Conservation (phyloP, 2,888 invertebrate species). For the Trachelus stipa region DNA sequence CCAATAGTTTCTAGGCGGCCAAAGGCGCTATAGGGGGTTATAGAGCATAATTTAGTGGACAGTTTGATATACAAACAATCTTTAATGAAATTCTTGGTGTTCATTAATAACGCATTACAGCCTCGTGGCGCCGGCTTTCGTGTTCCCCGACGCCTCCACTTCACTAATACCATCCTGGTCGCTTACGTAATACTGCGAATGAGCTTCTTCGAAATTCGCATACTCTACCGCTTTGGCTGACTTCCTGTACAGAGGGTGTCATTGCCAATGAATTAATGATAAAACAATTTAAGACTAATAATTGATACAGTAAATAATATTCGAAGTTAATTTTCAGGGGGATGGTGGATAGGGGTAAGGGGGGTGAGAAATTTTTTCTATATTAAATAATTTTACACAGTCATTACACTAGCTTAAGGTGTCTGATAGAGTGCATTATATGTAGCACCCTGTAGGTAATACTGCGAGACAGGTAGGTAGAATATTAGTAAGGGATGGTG, state of each 20-base stretch:
- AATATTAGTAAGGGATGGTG: background rate
- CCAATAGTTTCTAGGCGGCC: constrained; percentile 61
- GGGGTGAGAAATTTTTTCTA: background rate
- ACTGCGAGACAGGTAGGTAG: background rate
- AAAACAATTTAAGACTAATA: background rate
- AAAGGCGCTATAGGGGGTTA: constrained; percentile 60
- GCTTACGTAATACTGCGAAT: background rate
- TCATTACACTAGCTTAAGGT: background rate
- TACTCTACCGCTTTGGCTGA: background rate
- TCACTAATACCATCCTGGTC: background rate
- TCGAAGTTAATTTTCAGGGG: background rate
- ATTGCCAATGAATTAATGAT: background rate
- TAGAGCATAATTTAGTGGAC: constrained; percentile 72
- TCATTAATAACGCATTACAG: constrained; percentile 76
- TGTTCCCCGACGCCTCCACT: constrained; percentile 16
- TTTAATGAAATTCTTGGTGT: constrained; percentile 77
- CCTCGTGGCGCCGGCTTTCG: constrained; percentile 48
- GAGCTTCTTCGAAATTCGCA: background rate
- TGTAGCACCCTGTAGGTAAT: background rate
- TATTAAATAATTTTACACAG: background rate
- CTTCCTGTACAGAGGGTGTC: background rate
- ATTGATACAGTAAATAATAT: background rate
- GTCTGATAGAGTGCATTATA: background rate
- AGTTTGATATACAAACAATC: constrained; percentile 74
- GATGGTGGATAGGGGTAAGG: background rate